phyloP scores from a whole-genome alignment of 37 sponge, comb jelly and placozoan genomes.

The Lycopodina hypogea region DNA sequence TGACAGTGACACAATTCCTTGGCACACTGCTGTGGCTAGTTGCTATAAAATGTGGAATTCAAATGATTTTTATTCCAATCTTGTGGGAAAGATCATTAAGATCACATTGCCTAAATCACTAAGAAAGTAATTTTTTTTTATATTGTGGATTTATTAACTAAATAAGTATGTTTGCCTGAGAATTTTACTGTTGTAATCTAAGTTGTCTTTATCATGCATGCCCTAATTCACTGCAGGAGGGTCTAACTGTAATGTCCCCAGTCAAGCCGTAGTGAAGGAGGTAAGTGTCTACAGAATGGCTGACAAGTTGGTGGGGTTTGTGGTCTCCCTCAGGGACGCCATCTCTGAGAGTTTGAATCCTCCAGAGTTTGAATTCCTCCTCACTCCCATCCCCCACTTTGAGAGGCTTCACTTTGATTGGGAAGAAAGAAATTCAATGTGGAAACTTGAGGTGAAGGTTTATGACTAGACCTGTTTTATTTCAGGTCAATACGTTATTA shows the following conservation, averaged over 20 bases:
- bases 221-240: not conserved
- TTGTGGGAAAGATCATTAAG: no score
- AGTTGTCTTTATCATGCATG: no score
- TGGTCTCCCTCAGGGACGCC: slow-evolving; percentile 63
- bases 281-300: slow-evolving; percentile 36
- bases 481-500: not conserved
- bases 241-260: slow-evolving; percentile 12
- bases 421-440: slow-evolving; percentile 34
- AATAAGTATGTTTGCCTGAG: no score
- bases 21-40: no score
- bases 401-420: not conserved
- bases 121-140: no score
- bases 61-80: no score
- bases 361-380: slow-evolving; percentile 45
- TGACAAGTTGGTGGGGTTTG: slow-evolving; percentile 61
- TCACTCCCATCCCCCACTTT: slow-evolving; percentile 22
- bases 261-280: slow-evolving; percentile 46
- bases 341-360: not conserved
- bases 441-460: slow-evolving; percentile 35
- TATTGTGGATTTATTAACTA: no score
- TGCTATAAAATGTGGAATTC: no score
- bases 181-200: no score
- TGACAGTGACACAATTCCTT: no score
- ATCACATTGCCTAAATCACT: no score
- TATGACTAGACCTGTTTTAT: not conserved